Conservation (phyloP, 2,113 vertebrate species). For the Pelodiscus sinensis region DNA sequence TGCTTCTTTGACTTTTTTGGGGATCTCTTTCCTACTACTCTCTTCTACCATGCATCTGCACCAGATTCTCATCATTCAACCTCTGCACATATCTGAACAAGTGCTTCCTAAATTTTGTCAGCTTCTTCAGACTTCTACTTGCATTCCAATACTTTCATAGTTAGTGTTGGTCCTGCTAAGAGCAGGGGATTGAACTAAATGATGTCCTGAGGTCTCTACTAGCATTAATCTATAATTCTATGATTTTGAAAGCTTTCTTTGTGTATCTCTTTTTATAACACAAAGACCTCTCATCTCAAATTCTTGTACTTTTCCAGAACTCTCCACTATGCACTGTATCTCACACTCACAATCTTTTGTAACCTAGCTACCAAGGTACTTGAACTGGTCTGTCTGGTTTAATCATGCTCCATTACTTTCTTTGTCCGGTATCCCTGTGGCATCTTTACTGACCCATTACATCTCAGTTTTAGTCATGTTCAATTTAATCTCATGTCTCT, state of each 20-base stretch:
- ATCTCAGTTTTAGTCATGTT: background rate
- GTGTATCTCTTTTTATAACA: background rate
- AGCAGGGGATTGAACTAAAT: no score
- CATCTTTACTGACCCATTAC: background rate
- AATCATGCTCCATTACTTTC: background rate
- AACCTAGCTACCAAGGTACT: background rate
- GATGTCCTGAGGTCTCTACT: no score
- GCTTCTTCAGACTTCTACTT: background rate
- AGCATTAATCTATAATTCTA: no score
- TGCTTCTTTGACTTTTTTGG: background rate
- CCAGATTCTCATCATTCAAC: background rate
- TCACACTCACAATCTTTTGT: background rate
- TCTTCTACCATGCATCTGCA: background rate
- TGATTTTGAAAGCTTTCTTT: background rate
- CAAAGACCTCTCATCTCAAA: background rate
- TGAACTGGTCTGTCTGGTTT: background rate
- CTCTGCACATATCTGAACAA: background rate
- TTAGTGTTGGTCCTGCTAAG: no score
- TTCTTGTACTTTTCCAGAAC: background rate
- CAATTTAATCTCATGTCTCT: background rate
- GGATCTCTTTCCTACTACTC: background rate
- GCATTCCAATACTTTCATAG: background rate
- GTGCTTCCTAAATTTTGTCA: background rate
- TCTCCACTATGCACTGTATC: background rate
- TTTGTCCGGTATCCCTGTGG: background rate